These are phyloP conservation scores for Sebastes schlegelii DNA, from an alignment of 2,113 vertebrate genomes.

Conservation along the genomic window DNA sequence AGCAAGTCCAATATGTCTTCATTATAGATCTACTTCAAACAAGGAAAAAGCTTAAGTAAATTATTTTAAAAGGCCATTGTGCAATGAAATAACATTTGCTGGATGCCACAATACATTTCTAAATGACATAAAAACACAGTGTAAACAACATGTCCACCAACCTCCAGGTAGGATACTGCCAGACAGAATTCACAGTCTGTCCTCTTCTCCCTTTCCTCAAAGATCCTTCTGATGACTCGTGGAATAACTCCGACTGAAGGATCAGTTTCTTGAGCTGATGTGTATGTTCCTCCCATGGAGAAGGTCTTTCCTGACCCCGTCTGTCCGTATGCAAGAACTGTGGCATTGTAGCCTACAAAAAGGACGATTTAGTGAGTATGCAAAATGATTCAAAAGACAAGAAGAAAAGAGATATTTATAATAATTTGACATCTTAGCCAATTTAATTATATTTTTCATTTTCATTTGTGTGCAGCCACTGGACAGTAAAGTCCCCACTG, in stretches of 20 bases:
- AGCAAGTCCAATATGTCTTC: constrained; percentile 96
- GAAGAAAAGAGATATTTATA: background rate
- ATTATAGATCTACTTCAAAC: constrained; percentile 90
- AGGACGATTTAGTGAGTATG: background rate
- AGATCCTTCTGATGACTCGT: constrained; percentile 90
- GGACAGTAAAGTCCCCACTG: background rate
- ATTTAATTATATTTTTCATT: background rate
- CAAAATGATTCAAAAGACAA: background rate
- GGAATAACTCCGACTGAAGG: constrained; percentile 93
- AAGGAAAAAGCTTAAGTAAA: background rate
- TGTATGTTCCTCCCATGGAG: constrained; percentile 96
- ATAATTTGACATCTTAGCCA: background rate
- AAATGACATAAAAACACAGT: background rate
- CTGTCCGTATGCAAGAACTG: constrained; percentile 95
- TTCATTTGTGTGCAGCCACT: background rate
- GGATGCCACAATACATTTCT: background rate
- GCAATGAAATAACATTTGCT: background rate
- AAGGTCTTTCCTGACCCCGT: constrained; percentile 97
- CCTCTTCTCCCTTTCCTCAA: constrained; percentile 86
- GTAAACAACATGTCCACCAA: constrained; percentile 55
- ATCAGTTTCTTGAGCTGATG: constrained; percentile 90
- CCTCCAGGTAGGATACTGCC: constrained; percentile 95
- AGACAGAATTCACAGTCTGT: constrained; percentile 87
- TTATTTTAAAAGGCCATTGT: background rate
- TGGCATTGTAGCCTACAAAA: constrained; percentile 92